phyloP scores from a whole-genome alignment of 2,888 invertebrate species.

The Pandemis cinnamomeana region DNA sequence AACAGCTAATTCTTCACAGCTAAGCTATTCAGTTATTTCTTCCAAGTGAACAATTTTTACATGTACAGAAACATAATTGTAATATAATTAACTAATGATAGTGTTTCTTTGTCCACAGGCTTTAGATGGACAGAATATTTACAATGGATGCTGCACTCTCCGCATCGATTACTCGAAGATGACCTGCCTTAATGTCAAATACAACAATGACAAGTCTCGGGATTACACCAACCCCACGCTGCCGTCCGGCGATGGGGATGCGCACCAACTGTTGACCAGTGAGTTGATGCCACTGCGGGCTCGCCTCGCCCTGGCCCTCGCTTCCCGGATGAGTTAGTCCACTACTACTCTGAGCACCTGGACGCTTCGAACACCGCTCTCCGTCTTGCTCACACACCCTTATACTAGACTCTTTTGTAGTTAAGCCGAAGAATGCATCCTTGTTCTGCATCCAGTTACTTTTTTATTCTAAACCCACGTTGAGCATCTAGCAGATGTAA shows the following conservation, averaged over 20 bases:
- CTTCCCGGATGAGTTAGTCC: constrained; percentile 87
- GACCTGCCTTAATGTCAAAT: constrained; percentile 98
- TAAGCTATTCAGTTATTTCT: constrained; percentile 64
- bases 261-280: constrained; percentile 86
- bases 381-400: constrained; percentile 50
- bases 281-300: constrained; percentile 86
- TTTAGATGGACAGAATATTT: constrained; percentile 99
- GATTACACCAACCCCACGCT: constrained; percentile 99
- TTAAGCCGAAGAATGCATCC: constrained; percentile 34
- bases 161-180: constrained; percentile 99
- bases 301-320: constrained; percentile 81
- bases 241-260: constrained; percentile 94
- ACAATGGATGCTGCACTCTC: constrained; percentile 99
- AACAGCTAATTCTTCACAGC: no score
- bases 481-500: constrained; percentile 37
- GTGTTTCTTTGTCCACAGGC: constrained; percentile 85
- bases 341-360: constrained; percentile 76
- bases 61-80: no score
- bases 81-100: neutral
- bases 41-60: constrained; percentile 45
- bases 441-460: constrained; percentile 36
- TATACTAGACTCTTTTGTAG: constrained; percentile 40
- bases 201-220: constrained; percentile 99
- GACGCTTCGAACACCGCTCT: constrained; percentile 70
- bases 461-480: constrained; percentile 18